Conservation (phyloP, 1,140 invertebrate genomes). For the Lethrus apterus region DNA sequence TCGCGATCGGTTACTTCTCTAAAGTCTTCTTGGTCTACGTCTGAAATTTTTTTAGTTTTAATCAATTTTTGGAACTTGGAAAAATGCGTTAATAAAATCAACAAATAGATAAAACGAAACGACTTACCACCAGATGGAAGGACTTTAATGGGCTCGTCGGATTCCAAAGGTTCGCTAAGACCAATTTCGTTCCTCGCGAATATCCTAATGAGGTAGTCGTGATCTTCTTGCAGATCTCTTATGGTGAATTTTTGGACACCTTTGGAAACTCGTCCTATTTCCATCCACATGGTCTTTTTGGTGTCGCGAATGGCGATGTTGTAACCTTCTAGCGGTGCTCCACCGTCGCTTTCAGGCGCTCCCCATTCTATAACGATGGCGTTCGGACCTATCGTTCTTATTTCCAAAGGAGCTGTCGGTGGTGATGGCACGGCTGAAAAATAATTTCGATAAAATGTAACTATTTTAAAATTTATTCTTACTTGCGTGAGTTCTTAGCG, state of each 20-base stretch:
- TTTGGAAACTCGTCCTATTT: constrained; percentile 79
- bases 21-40: constrained; percentile 44
- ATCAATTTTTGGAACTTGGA: no score
- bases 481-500: constrained; percentile 92
- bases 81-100: no score
- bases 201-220: constrained; percentile 84
- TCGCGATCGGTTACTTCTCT: constrained; percentile 56
- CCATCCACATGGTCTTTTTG: constrained; percentile 93
- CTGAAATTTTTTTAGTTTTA: no score
- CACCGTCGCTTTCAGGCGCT: constrained; percentile 87
- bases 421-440: constrained; percentile 75
- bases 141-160: constrained; percentile 85
- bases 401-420: constrained; percentile 82
- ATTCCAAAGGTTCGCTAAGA: constrained; percentile 86
- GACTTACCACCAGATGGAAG: constrained; percentile 67
- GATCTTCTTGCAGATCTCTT: constrained; percentile 78
- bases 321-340: constrained; percentile 82
- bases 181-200: constrained; percentile 94
- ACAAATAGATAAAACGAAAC: background rate
- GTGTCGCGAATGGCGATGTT: constrained; percentile 88
- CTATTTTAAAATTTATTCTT: constrained; percentile 43
- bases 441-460: background rate
- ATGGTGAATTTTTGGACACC: constrained; percentile 78
- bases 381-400: constrained; percentile 71
- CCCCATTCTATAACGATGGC: constrained; percentile 88